Conservation (phyloP, 2,888 invertebrate genomes). For the Gnatocerus cornutus region DNA sequence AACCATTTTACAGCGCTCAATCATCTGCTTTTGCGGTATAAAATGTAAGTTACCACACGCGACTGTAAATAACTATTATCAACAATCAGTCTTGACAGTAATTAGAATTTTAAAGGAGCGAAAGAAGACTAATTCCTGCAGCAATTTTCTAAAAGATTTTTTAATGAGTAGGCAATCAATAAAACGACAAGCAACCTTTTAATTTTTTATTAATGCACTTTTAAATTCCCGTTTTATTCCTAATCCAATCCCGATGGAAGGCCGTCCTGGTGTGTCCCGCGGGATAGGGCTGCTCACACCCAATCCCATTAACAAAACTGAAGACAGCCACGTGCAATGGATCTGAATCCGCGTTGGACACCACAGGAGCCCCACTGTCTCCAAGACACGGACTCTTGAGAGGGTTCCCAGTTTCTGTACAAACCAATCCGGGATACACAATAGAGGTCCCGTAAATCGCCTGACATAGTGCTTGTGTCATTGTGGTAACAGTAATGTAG, state of each 20-base stretch:
- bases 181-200: no score
- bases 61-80: no score
- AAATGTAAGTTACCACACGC: no score
- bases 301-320: conserved; percentile 35
- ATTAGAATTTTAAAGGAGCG: no score
- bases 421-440: conserved; percentile 17
- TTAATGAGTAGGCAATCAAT: no score
- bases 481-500: conserved; percentile 18
- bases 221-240: conserved; percentile 19
- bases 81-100: no score
- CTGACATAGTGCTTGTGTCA: not conserved
- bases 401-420: conserved; percentile 19
- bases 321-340: conserved; percentile 25
- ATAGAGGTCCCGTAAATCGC: not conserved
- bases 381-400: conserved; percentile 34
- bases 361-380: conserved; percentile 35
- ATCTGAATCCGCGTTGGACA: conserved; percentile 8
- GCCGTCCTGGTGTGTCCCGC: conserved; percentile 25
- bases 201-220: not conserved
- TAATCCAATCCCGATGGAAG: conserved; percentile 30
- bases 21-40: no score
- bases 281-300: conserved; percentile 24
- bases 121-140: no score
- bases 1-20: no score
- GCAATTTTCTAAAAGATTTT: no score